phyloP scores from a whole-genome alignment of 2,113 vertebrate genomes.

The Macrotis lagotis region DNA sequence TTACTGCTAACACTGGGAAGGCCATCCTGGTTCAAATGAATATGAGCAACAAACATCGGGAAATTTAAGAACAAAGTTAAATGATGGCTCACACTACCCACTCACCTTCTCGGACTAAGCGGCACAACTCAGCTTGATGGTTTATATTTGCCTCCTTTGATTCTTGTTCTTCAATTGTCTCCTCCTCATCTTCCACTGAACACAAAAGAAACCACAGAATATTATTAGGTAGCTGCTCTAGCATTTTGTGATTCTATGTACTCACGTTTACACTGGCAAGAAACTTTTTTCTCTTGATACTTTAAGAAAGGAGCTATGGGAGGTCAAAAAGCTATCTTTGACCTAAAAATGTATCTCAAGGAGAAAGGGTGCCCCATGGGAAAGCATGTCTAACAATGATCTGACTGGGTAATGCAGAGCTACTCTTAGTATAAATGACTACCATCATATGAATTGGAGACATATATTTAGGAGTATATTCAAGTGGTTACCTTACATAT shows the following conservation, averaged over 20 bases:
- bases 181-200: conserved; percentile 90
- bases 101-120: conserved; percentile 83
- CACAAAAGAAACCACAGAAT: conserved; percentile 57
- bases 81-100: accelerated
- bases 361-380: not conserved
- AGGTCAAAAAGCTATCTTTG: not conserved
- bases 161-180: conserved; percentile 94
- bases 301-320: not conserved
- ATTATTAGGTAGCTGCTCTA: not conserved
- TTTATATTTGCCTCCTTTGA: conserved; percentile 87
- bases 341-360: not conserved
- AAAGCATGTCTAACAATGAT: not conserved
- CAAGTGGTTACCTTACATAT: not conserved
- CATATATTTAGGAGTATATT: not conserved
- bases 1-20: not conserved
- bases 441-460: not conserved
- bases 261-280: not conserved
- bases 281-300: not conserved
- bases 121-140: conserved; percentile 89
- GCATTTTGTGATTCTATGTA: not conserved
- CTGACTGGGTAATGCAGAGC: not conserved
- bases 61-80: not conserved
- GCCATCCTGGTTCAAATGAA: not conserved
- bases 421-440: not conserved
- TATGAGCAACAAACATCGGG: not conserved